Evolutionary conservation across 2,888 invertebrate species (phyloP).

Genomic region (Pantelozetes paolii): DNA sequence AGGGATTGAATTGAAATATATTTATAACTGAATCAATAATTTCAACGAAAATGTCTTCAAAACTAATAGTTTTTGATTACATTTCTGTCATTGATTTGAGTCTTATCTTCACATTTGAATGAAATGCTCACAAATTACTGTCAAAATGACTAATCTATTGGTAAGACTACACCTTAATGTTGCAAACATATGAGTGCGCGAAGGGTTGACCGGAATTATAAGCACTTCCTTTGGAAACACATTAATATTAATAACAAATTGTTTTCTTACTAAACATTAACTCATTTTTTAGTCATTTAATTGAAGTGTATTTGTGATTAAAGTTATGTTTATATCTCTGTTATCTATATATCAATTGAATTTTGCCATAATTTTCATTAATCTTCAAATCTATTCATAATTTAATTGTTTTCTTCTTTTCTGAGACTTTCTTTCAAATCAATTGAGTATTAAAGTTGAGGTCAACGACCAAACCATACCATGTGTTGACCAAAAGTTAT

Average conservation of each 20-base stretch:
- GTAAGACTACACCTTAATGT: conserved; percentile 16
- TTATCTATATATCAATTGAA: too few species aligned
- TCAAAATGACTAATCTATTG: conserved; percentile 30
- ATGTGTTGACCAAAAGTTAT: conserved; percentile 33
- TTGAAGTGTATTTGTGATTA: neutral
- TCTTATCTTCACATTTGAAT: neutral
- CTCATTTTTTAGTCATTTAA: neutral
- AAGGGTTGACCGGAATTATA: conserved; percentile 10
- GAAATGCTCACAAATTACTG: conserved; percentile 16
- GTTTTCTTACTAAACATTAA: neutral
- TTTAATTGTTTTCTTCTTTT: too few species aligned
- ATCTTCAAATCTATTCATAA: too few species aligned
- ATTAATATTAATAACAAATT: conserved; percentile 4
- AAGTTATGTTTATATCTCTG: neutral
- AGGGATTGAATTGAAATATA: too few species aligned
- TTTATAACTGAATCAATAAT: too few species aligned
- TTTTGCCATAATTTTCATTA: too few species aligned
- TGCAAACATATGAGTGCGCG: neutral
- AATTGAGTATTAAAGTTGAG: conserved; percentile 13
- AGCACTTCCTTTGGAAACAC: neutral
- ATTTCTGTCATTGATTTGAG: neutral
- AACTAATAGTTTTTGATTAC: too few species aligned
- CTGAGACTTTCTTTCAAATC: neutral
- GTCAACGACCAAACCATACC: conserved; percentile 24
- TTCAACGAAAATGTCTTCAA: too few species aligned